Base-by-base conservation (phyloP, 2,888 invertebrate genomes). In the Penaeus monodon region DNA sequence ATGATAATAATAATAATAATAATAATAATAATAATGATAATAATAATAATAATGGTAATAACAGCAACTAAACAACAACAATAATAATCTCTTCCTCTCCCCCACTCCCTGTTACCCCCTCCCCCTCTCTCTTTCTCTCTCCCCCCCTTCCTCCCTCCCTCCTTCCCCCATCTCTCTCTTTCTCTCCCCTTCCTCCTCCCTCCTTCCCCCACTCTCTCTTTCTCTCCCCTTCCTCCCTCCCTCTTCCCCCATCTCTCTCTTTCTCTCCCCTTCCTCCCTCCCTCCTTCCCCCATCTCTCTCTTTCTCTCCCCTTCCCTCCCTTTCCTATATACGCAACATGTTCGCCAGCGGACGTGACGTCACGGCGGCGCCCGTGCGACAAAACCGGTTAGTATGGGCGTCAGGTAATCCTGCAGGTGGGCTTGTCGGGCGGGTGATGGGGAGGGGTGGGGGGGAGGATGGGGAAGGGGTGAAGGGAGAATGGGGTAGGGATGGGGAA, bases 241-340 rank as follows among this genome's bases (percentile, higher is more conserved):
- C 27, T 27, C 57, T 57, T 49, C 63, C 57, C 44, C 57, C 29
- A 7, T 44, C 44, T 44, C 44, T 44, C 44, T n/a, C 44, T 24
- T 24, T 38, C 38, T 22, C 74, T 0, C 38, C 73, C 24, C 44
- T 44, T 38, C 17, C 73, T 44, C 24, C 38, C 44, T 44, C 29
- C 22, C 73, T 44, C 12, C 73, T 38, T 73, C 17, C 38, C 44
- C 73, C 29, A 6, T 20, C 73, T 73, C 73, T 29, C 44, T 77
- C 77, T n/a, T 57, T 63, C 78, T 57, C 78, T 63, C 57, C 57
- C 49, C 29, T 63, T 29, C 29, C 57, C 49, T 78, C 78, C 57
- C 57, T 57, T 22, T 64, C 49, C 44, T 44, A 38, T 38, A 76
- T 38, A 22, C 49, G 76, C 49, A 38, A 38, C 76, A 49, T 76